Base-by-base conservation (phyloP, 2,113 vertebrate genomes). In the Crotalus tigris region DNA sequence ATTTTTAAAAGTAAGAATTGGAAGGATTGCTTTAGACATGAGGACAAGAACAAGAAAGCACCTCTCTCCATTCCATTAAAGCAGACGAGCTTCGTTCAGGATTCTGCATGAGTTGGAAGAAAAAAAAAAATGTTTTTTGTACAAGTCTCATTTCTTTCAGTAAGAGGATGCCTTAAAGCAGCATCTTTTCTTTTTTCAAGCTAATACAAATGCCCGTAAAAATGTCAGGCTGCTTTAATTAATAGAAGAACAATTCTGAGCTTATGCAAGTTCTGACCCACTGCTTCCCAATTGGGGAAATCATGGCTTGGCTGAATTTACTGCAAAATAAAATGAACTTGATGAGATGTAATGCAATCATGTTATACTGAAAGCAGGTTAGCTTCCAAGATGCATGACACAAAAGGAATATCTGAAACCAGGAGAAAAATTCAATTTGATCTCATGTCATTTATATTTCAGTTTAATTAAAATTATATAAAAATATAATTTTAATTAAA, bases 261-360 rank as follows among this genome's bases (percentile, higher is more conserved):
- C 15, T 75, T 13, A 75, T 17, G n/a, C 69, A 75, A 64, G 26
- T 75, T 75, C 64, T 75, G 29, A 75, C 29, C 64, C 26, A 64
- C 61, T 64, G 61, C 11, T 64, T n/a, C 61, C 11, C 61, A 64
- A 13, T 64, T 26, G 9, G 61, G 61, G 26, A n/a, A 64, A 94
- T 6, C 1, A 11, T 93, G 49, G 57, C 92, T 95, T 91, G 23
- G 92, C 94, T 91, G 55, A 0, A 9, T 93, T 93, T 92, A 0
- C 92, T 69, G n/a, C 91, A 92, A 94, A 95, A 92, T 58, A 94
- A 92, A 58, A 15, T 69, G 92, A 81, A 95, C 85, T 94, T 75
- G 93, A 69, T 88, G 94, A 51, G 2, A 88, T 51, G 85, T 69
- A 94, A 94, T 58, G 12, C 12, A 44, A 29, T 85, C 7, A 44